Evolutionary conservation across 2,888 invertebrate genomes (phyloP).

Genomic region (Achlya flavicornis): DNA sequence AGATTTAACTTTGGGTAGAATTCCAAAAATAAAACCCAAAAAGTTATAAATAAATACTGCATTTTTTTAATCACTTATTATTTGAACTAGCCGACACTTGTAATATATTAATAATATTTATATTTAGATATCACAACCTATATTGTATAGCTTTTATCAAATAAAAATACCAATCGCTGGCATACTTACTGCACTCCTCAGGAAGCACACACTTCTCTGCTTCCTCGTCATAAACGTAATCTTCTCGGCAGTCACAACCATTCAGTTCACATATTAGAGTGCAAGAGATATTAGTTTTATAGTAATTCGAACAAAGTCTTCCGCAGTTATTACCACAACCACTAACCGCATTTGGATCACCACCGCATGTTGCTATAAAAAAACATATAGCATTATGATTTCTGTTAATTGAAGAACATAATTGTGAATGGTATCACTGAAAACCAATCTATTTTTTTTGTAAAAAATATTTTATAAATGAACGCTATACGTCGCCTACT

Average conservation of each 20-base stretch:
- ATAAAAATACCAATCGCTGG: background rate
- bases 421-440: background rate
- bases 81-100: too few species aligned
- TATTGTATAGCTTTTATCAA: too few species aligned
- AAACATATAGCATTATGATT: background rate
- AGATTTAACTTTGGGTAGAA: too few species aligned
- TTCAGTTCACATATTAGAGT: slow-evolving; percentile 24
- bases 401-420: background rate
- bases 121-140: too few species aligned
- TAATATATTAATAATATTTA: too few species aligned
- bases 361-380: slow-evolving; percentile 28
- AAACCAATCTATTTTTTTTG: background rate
- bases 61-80: too few species aligned
- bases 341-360: slow-evolving; percentile 30
- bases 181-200: slow-evolving; percentile 38
- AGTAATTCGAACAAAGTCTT: slow-evolving; percentile 25
- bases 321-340: slow-evolving; percentile 36
- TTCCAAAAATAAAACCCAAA: too few species aligned
- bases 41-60: too few species aligned
- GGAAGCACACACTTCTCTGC: slow-evolving; percentile 34
- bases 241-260: slow-evolving; percentile 36
- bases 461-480: too few species aligned
- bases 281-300: slow-evolving; percentile 22
- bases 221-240: slow-evolving; percentile 25
- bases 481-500: too few species aligned